Evolutionary conservation across 2,797 vertebrate genomes (phyloP).

Genomic region (Hippocampus kuda): DNA sequence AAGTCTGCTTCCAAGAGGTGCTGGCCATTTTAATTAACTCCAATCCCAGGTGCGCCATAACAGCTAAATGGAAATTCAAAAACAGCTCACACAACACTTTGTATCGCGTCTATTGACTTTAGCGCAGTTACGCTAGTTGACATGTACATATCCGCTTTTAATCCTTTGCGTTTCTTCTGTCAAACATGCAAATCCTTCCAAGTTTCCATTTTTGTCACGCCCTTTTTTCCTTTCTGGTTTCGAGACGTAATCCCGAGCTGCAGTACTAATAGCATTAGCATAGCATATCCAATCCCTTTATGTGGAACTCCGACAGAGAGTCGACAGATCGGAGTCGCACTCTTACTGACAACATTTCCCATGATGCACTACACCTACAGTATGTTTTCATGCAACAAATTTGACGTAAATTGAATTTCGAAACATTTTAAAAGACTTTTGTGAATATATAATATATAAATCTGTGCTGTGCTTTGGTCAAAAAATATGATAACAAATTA

Average conservation of each 20-base stretch:
- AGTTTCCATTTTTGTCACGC: conserved; percentile 50
- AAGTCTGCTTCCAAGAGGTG: conserved; percentile 31
- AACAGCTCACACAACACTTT: conserved; percentile 37
- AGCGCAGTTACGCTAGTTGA: conserved; percentile 16
- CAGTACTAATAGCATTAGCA: conserved; percentile 61
- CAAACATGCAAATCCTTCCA: conserved; percentile 40
- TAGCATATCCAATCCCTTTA: conserved; percentile 65
- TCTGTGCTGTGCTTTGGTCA: no score
- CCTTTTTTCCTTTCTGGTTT: conserved; percentile 47
- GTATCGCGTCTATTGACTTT: conserved; percentile 26
- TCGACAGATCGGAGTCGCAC: conserved; percentile 39
- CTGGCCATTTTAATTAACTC: conserved; percentile 51
- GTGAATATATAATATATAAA: no score
- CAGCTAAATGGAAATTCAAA: conserved; percentile 40
- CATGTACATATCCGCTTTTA: conserved; percentile 17
- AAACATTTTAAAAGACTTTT: neutral
- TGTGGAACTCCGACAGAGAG: conserved; percentile 24
- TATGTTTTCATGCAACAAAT: neutral
- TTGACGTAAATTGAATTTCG: neutral
- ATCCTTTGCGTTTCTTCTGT: conserved; percentile 19
- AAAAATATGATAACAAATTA: no score
- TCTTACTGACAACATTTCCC: conserved; percentile 1
- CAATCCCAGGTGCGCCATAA: conserved; percentile 41
- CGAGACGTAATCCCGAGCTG: conserved; percentile 56
- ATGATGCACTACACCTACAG: neutral